Conservation (phyloP, 2,888 invertebrate genomes). For the Trichacis sp. region DNA sequence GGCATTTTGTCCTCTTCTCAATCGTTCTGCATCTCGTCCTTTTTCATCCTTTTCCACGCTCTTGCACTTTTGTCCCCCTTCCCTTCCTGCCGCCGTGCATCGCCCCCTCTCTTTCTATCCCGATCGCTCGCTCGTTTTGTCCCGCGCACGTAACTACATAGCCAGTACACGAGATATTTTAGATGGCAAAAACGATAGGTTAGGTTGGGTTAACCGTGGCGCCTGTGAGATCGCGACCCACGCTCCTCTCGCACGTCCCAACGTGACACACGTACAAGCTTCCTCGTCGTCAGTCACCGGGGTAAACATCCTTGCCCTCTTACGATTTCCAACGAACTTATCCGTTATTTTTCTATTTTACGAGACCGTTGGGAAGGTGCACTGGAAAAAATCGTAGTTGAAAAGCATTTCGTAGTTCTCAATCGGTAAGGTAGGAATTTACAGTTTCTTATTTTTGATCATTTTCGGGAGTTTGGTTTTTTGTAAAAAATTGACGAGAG, state of each 20-base stretch:
- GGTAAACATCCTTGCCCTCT: slow-evolving; percentile 12
- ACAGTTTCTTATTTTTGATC: too few relatives aligned
- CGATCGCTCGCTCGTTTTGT: slow-evolving; percentile 11
- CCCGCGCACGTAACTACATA: slow-evolving; percentile 10
- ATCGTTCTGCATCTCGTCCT: neutral
- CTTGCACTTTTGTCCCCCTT: slow-evolving; percentile 1
- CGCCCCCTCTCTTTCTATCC: too few relatives aligned
- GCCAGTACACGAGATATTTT: slow-evolving; percentile 11
- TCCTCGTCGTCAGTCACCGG: slow-evolving; percentile 10
- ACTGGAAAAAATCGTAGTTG: too few relatives aligned
- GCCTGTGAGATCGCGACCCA: slow-evolving; percentile 24
- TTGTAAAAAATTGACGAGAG: too few relatives aligned
- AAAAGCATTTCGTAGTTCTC: too few relatives aligned
- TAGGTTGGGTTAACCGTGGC: slow-evolving; percentile 19
- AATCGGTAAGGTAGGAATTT: too few relatives aligned
- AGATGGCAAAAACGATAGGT: slow-evolving; percentile 16
- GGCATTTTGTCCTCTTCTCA: neutral
- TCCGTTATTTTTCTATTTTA: too few relatives aligned
- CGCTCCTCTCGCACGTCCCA: slow-evolving; percentile 13
- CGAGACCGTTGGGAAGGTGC: too few relatives aligned
- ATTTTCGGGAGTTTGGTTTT: too few relatives aligned
- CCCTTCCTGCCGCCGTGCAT: too few relatives aligned
- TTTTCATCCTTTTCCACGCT: neutral
- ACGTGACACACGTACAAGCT: slow-evolving; percentile 16
- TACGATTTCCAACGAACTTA: neutral